These are phyloP conservation scores for Blennius ocellaris DNA, from an alignment of 2,113 vertebrate genomes.

Conservation along the genomic window DNA sequence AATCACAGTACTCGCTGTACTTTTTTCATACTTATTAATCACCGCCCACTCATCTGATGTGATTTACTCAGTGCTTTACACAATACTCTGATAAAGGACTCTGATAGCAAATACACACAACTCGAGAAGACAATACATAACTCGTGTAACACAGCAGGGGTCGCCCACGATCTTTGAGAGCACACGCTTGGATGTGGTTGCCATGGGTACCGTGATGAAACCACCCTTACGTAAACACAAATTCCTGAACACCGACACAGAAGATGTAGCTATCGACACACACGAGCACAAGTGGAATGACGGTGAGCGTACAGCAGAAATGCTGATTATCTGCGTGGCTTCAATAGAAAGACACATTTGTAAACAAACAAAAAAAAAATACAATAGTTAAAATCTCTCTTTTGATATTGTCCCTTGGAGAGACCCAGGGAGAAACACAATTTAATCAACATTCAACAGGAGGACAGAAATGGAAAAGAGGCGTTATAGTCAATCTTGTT, in stretches of 20 bases:
- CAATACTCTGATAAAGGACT: slow-evolving; percentile 79
- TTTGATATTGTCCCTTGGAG: slow-evolving; percentile 64
- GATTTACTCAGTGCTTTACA: slow-evolving; percentile 78
- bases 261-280: slow-evolving; percentile 80
- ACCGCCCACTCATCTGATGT: background rate
- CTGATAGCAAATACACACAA: slow-evolving; percentile 89
- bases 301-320: slow-evolving; percentile 76
- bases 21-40: slow-evolving; percentile 78
- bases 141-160: slow-evolving; percentile 58
- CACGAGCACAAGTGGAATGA: slow-evolving; percentile 86
- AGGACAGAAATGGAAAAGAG: slow-evolving; percentile 7
- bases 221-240: slow-evolving; percentile 79
- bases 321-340: slow-evolving; percentile 74
- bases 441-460: slow-evolving; percentile 29
- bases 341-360: slow-evolving; percentile 72
- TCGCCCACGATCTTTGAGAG: slow-evolving; percentile 77
- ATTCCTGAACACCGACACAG: slow-evolving; percentile 51
- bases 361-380: slow-evolving; percentile 74
- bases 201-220: slow-evolving; percentile 80
- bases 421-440: slow-evolving; percentile 24
- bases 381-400: slow-evolving; percentile 55
- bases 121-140: slow-evolving; percentile 76
- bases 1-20: background rate
- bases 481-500: slow-evolving; percentile 93
- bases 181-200: slow-evolving; percentile 71